Conservation (phyloP, 1,140 invertebrate genomes). For the Drosophila saltans region DNA sequence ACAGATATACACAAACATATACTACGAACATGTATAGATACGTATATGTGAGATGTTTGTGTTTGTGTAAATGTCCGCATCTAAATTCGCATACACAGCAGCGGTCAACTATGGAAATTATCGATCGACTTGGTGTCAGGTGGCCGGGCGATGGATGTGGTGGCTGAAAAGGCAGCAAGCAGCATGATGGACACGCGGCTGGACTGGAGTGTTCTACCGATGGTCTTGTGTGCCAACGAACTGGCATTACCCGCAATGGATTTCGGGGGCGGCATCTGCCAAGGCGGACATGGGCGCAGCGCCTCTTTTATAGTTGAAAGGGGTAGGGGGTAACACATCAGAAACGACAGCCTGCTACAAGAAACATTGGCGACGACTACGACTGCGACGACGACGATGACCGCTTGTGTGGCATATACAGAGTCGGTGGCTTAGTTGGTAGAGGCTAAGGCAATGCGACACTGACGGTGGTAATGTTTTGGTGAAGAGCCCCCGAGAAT, state of each 20-base stretch:
- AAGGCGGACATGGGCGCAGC: slow-evolving; percentile 62
- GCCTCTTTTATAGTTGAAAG: slow-evolving; percentile 39
- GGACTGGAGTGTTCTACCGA: slow-evolving; percentile 42
- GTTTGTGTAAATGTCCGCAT: slow-evolving; percentile 80
- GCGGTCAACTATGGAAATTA: slow-evolving; percentile 83
- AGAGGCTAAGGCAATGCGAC: slow-evolving; percentile 32
- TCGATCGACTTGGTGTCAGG: slow-evolving; percentile 83
- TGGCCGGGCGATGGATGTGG: slow-evolving; percentile 77
- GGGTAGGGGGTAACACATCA: slow-evolving; percentile 24
- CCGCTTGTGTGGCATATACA: slow-evolving; percentile 29
- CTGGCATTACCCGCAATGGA: slow-evolving; percentile 34
- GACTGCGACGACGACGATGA: too few relatives aligned
- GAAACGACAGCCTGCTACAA: slow-evolving; percentile 33
- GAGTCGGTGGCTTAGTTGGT: slow-evolving; percentile 44
- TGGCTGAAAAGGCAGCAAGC: slow-evolving; percentile 57
- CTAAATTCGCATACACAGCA: slow-evolving; percentile 83
- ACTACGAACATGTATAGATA: slow-evolving; percentile 20
- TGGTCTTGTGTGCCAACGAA: slow-evolving; percentile 51
- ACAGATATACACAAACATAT: background rate
- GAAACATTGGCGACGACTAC: slow-evolving; percentile 27
- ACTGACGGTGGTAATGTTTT: slow-evolving; percentile 32
- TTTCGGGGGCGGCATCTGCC: slow-evolving; percentile 68
- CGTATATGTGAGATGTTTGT: slow-evolving; percentile 57
- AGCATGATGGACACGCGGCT: slow-evolving; percentile 75
- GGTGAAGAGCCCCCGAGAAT: slow-evolving; percentile 56